phyloP scores from a whole-genome alignment of 2,113 vertebrate genomes.

The Rhea americana region DNA sequence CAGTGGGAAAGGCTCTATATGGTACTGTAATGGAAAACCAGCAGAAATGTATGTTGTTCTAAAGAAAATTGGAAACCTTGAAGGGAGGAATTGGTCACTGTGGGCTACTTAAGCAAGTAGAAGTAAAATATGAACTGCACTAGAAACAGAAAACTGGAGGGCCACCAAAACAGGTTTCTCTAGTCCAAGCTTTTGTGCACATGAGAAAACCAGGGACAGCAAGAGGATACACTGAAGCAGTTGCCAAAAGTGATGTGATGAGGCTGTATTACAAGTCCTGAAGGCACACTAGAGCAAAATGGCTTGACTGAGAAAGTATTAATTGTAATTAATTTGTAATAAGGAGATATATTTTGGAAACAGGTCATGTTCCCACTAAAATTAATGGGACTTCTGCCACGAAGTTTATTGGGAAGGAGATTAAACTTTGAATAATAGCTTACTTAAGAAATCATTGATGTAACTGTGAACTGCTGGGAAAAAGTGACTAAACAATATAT shows the following conservation, averaged over 20 bases:
- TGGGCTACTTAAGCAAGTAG: conserved; percentile 2
- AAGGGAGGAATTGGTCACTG: background rate
- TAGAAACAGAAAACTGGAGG: conserved; percentile 35
- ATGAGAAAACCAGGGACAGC: background rate
- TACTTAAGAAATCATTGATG: conserved; percentile 34
- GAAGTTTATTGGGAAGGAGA: conserved; percentile 23
- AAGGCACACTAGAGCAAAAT: background rate
- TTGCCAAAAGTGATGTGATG: background rate
- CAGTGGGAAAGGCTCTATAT: background rate
- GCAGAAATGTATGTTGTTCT: conserved; percentile 1
- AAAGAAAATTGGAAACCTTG: background rate
- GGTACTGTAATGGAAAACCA: background rate
- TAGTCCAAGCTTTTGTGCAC: background rate
- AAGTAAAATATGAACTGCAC: background rate
- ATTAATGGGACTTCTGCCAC: conserved; percentile 26
- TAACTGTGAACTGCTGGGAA: conserved; percentile 33
- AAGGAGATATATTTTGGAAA: conserved; percentile 8
- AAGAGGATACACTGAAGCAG: background rate
- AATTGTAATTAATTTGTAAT: conserved; percentile 28
- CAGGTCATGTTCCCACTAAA: conserved; percentile 10
- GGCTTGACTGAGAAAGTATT: background rate
- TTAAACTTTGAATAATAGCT: conserved; percentile 46
- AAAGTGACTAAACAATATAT: conserved; percentile 42
- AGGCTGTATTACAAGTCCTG: background rate
- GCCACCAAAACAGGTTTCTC: background rate